Evolutionary conservation across 2,797 vertebrate genomes (phyloP), one percentile per base, ranked within the genome.

Genomic region (Triplophysa bombifrons): DNA sequence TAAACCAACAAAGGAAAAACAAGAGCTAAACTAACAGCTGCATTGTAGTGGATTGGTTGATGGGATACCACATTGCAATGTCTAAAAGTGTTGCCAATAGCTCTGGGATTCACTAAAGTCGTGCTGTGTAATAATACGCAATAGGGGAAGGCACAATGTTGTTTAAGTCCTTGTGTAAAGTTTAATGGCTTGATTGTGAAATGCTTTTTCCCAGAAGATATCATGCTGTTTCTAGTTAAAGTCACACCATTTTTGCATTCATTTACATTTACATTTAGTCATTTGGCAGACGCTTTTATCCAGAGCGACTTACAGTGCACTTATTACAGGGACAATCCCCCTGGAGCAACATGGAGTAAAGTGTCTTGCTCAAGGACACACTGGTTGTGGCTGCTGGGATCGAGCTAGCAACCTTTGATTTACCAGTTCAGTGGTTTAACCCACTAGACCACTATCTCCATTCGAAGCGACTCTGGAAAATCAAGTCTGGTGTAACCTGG

Each of bases 1-100:
- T 85, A 41, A 60, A 82, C 56, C 4, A 78, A 53, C 63, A 58
- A 46, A 60, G 46, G 17, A 19, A 76, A 30, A 69, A 1, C 14
- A 34, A 20, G 2, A 46, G 22, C 2, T 63, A 25, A 56, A 38
- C 44, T 20, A 50, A 51, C 38, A 68, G 50, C 19, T 14, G 41
- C 6, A 30, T 16, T 8, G 5, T 38, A 7, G 34, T 38, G 34
- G 34, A 38, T 38, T 38, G 34, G 34, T 30, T 30, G 25, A 25
- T 16, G 17, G 16, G 27, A 63, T 19, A 63, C 60, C 22, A 25
- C 10, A 25, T 25, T 17, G 25, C 12, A 14, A 12, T 27, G 22
- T 60, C 7, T 30, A 13, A 25, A 34, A 34, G 25, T 61, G 13
- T 27, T 25, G 20, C 20, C 19, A 9, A 30, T 12, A 30, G 25